Evolutionary conservation across 2,113 vertebrate genomes (phyloP), one percentile per base, ranked within the genome.

Genomic region (Cavia aperea): DNA sequence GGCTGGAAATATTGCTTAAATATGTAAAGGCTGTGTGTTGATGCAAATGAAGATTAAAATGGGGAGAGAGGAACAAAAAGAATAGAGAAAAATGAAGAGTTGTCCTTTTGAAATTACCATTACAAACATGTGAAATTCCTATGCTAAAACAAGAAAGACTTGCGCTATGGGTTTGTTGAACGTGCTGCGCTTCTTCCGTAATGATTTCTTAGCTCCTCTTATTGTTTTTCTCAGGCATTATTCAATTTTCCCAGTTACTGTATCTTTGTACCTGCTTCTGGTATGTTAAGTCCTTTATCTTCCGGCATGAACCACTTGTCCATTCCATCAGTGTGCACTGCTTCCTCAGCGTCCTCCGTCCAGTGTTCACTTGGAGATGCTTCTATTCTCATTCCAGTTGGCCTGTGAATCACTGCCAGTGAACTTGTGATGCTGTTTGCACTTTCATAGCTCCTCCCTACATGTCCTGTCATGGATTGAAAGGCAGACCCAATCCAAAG

Each of bases 141-240:
- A 0, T 43, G 31, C 89, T 82, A 75, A 79, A 62, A 90, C 92
- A 87, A 36, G 1, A 2, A 89, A 51, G 7, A 43, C 15, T 73
- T 36, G 66, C 91, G 90, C 90, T 92, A 39, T 68, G 58, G 95
- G 43, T 72, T 87, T 97, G 87, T 89, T 96, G 89, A 93, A 95
- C 94, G 82, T 82, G 94, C 70, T 87, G 1, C 93, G 89, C 94
- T 95, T 96, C 90, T 95, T 94, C 94, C 89, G 49, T 51, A 95
- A 95, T 94, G 66, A 95, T 96, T 94, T 91, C 95, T 96, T 94
- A 97, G 93, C 54, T 96, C 79, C 97, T 92, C 89, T 91, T 89
- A 81, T 96, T 97, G 96, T 96, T 97, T 97, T 97, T 97, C 95
- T 97, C 92, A 97, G 97, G 93, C 73, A 85, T 95, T 66, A 92